Conservation (phyloP, 1,140 invertebrate species). For the Micrasema minimum region DNA sequence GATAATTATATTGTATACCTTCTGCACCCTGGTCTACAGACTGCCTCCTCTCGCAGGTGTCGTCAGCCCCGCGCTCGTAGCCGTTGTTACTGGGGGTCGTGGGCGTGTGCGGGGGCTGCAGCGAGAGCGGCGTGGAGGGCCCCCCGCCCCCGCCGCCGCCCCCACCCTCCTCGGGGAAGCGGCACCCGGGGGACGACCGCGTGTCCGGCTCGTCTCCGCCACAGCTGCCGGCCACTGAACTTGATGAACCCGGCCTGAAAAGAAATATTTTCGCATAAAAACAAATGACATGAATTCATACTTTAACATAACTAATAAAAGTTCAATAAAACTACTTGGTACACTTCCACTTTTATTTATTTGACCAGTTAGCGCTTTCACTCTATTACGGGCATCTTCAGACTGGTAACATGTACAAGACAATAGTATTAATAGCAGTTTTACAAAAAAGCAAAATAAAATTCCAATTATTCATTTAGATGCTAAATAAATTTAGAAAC, state of each 20-base stretch:
- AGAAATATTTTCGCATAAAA: too few species aligned
- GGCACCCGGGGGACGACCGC: slow-evolving; percentile 63
- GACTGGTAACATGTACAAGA: too few species aligned
- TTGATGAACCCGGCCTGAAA: slow-evolving; percentile 65
- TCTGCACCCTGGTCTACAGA: slow-evolving; percentile 65
- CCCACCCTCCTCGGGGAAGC: slow-evolving; percentile 59
- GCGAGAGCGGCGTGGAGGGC: slow-evolving; percentile 56
- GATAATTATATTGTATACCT: too few species aligned
- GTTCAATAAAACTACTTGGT: too few species aligned
- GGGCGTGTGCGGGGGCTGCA: slow-evolving; percentile 59
- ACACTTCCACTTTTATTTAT: too few species aligned
- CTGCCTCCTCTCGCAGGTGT: slow-evolving; percentile 60
- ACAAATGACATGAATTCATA: too few species aligned
- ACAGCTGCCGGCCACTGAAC: slow-evolving; percentile 64
- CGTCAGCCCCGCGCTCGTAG: slow-evolving; percentile 63
- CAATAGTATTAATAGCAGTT: too few species aligned
- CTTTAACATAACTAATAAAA: too few species aligned
- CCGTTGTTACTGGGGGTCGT: slow-evolving; percentile 60
- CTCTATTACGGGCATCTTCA: too few species aligned
- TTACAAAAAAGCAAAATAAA: too few species aligned
- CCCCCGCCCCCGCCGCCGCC: slow-evolving; percentile 45
- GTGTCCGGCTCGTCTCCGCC: slow-evolving; percentile 65
- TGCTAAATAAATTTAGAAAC: slow-evolving; percentile 1
- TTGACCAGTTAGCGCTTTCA: too few species aligned
- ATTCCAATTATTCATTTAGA: background rate